These are phyloP conservation scores for Aphrophora alni DNA, from an alignment of 2,888 invertebrate genomes.

Conservation along the genomic window DNA sequence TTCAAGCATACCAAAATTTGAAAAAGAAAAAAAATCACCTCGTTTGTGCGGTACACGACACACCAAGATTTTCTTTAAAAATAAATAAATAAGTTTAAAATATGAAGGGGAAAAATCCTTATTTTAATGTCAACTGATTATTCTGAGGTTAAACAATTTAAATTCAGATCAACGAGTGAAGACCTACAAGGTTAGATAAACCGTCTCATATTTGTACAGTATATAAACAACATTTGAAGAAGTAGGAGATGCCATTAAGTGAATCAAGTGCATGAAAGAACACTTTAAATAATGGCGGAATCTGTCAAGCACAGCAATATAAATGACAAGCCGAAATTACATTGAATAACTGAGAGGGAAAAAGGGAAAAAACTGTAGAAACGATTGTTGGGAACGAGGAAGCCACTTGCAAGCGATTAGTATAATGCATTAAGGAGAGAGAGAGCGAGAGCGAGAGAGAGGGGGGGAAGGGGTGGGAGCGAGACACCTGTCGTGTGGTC, in stretches of 20 bases:
- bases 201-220: too few species aligned
- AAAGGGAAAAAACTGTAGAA: not conserved
- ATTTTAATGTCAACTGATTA: too few species aligned
- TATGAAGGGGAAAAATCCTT: too few species aligned
- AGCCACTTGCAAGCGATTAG: conserved; percentile 2
- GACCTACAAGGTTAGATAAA: too few species aligned
- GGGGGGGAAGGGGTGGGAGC: not conserved
- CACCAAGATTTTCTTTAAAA: too few species aligned
- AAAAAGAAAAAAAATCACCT: too few species aligned
- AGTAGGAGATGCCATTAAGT: not conserved
- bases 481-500: not conserved
- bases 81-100: too few species aligned
- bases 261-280: not conserved
- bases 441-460: too few species aligned
- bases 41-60: too few species aligned
- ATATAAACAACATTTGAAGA: not conserved
- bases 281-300: not conserved
- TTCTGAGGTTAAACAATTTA: too few species aligned
- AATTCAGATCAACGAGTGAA: too few species aligned
- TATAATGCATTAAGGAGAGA: conserved; percentile 1
- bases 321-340: conserved; percentile 2
- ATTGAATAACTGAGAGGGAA: not conserved
- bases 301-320: not conserved
- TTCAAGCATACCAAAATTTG: too few species aligned
- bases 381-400: not conserved